These are phyloP conservation scores for Macrotus californicus DNA, from an alignment of 2,113 vertebrate genomes.

Conservation along the genomic window DNA sequence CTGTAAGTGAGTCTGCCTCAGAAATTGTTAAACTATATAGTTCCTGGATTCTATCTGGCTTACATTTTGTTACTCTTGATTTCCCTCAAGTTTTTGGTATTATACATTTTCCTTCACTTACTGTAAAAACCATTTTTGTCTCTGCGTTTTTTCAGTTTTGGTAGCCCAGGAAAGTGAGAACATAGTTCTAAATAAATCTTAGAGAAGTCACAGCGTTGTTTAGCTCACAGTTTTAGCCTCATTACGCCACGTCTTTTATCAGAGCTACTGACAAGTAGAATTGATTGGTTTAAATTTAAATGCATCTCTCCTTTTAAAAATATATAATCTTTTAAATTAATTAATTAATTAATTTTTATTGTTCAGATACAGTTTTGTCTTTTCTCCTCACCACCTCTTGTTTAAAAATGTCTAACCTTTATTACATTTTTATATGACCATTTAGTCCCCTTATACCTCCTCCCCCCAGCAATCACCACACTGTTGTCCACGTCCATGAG, in stretches of 20 bases:
- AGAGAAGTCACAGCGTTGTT: neutral
- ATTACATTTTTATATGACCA: no score
- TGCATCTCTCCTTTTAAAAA: neutral
- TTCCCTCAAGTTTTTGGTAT: neutral
- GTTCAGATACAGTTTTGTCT: no score
- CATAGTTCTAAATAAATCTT: neutral
- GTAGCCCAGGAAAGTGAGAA: neutral
- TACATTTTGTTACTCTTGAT: neutral
- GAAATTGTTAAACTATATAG: slow-evolving; percentile 1
- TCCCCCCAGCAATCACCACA: no score
- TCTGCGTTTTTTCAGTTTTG: neutral
- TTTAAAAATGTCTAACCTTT: no score
- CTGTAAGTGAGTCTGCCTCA: neutral
- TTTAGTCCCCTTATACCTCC: no score
- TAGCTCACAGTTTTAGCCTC: neutral
- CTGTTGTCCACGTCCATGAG: no score
- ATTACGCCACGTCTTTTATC: neutral
- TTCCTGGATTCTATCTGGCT: neutral
- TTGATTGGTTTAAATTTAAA: slow-evolving; percentile 6
- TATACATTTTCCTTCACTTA: neutral
- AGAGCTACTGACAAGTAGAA: neutral
- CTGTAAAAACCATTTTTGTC: slow-evolving; percentile 10
- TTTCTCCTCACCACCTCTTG: no score
- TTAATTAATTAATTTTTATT: no score
- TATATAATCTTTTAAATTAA: no score